Evolutionary conservation across 2,797 vertebrate genomes (phyloP), one percentile per base, ranked within the genome.

Genomic region (Erpetoichthys calabaricus): DNA sequence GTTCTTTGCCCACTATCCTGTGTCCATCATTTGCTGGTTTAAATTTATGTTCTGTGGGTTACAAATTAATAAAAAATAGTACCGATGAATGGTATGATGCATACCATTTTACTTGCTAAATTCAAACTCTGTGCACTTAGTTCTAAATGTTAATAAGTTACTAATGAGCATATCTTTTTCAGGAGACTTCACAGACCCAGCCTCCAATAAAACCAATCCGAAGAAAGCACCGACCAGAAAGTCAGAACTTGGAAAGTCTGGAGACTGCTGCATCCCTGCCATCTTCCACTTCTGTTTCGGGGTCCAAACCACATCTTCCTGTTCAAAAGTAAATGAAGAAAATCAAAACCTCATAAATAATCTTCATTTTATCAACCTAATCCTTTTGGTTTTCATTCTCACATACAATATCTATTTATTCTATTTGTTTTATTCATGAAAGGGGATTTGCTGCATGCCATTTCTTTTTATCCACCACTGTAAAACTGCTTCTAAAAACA

Each of bases 151-250:
- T 64, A 62, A 55, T 51, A 42, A 57, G 56, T 60, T 53, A 64
- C 70, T 64, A 57, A 64, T 51, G 54, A 10, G 9, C 52, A 50
- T 58, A 61, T 46, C 44, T 62, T 53, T 60, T 42, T 4, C 75
- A 97, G 92, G 90, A 94, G 56, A 64, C 68, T 46, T 60, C 75
- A 47, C 69, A 79, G 7, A 54, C 71, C 74, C 91, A 90, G 49
- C 84, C 81, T 0, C 91, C 92, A 9, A 90, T 89, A 72, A 97
- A 97, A 73, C 92, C 93, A 0, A 64, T 88, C 52, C 88, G 92
- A 57, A 85, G 89, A 74, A 97, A 94, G 76, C 85, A 87, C 66
- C 86, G 85, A 57, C 73, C 85, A 0, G 91, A 97, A 65, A 74
- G 68, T 46, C 88, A 86, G 63, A 74, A 72, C 56, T 57, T 80